These are phyloP conservation scores for Antennarius striatus DNA, from an alignment of 2,113 vertebrate species.

Conservation along the genomic window DNA sequence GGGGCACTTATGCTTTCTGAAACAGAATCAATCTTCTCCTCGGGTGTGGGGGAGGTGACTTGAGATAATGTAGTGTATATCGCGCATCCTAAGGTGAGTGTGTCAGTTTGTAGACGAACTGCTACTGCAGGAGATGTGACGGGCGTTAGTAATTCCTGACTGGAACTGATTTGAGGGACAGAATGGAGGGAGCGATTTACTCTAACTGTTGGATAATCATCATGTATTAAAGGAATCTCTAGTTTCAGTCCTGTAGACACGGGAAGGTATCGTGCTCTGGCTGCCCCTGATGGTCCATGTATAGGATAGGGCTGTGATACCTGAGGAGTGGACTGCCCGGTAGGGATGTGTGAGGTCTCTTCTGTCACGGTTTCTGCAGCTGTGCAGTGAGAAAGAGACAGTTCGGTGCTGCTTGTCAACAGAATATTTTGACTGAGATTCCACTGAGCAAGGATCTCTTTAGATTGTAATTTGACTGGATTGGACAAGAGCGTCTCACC, in stretches of 20 bases:
- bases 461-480: constrained; percentile 29
- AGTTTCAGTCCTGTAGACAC: constrained; percentile 87
- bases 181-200: constrained; percentile 50
- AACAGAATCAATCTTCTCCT: constrained; percentile 75
- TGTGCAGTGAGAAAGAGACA: constrained; percentile 4
- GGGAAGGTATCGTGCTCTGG: constrained; percentile 86
- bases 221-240: constrained; percentile 78
- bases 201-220: constrained; percentile 42
- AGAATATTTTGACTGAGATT: constrained; percentile 58
- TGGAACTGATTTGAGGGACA: constrained; percentile 75
- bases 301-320: constrained; percentile 71
- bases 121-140: constrained; percentile 85
- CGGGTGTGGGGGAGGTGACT: constrained; percentile 81
- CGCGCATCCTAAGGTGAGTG: constrained; percentile 83
- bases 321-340: constrained; percentile 36
- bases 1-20: constrained; percentile 72
- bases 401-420: constrained; percentile 45
- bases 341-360: constrained; percentile 23
- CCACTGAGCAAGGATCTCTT: constrained; percentile 59
- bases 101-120: constrained; percentile 89
- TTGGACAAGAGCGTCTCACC: constrained; percentile 31
- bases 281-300: constrained; percentile 83
- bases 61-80: constrained; percentile 96
- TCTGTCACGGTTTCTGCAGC: constrained; percentile 38
- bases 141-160: constrained; percentile 77